phyloP scores from a whole-genome alignment of 2,797 vertebrate genomes.

The Xiphophorus birchmanni region DNA sequence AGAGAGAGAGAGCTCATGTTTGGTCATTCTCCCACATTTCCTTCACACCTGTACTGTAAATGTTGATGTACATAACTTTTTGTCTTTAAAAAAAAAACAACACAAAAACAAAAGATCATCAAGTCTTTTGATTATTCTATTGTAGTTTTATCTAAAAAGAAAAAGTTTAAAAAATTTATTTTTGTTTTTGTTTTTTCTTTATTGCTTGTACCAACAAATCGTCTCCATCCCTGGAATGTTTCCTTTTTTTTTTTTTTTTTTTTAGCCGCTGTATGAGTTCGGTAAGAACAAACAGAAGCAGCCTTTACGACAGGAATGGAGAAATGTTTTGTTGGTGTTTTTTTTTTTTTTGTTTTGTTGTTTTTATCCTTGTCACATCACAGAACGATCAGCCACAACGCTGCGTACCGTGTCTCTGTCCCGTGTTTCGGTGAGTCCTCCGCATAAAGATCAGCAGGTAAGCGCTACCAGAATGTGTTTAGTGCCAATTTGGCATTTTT shows the following conservation, averaged over 20 bases:
- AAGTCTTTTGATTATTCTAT: conserved; percentile 81
- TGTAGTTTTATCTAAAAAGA: conserved; percentile 80
- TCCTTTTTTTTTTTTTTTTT: conserved; percentile 8
- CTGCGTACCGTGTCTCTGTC: neutral
- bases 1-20: conserved; percentile 39
- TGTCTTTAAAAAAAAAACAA: conserved; percentile 71
- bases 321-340: neutral
- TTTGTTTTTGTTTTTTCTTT: neutral
- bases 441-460: conserved; percentile 11
- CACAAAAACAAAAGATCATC: conserved; percentile 64
- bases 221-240: conserved; percentile 50
- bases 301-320: conserved; percentile 6
- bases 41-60: conserved; percentile 78
- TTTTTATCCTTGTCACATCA: neutral
- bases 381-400: conserved; percentile 13
- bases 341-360: neutral
- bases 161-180: conserved; percentile 9
- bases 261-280: conserved; percentile 70
- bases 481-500: conserved; percentile 13
- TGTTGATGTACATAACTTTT: conserved; percentile 83
- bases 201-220: neutral
- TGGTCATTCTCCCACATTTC: conserved; percentile 25
- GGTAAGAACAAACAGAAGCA: conserved; percentile 28
- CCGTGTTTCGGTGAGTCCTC: conserved; percentile 1
- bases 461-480: neutral